Base-by-base conservation (phyloP, 2,888 invertebrate genomes). In the Hermaeophaga mercurialis region DNA sequence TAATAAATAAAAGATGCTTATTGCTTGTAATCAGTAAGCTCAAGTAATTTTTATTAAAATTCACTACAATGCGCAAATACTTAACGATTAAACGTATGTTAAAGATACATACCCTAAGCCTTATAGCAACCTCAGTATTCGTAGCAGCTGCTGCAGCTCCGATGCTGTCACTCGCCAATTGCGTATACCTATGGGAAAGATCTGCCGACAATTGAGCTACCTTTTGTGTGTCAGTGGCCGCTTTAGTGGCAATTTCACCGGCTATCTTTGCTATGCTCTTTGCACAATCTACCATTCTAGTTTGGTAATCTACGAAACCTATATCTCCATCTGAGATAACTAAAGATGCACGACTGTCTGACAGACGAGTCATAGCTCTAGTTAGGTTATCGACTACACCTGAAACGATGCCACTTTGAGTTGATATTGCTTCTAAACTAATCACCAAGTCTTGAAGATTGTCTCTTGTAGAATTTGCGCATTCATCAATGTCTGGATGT, bases 251-350 rank as follows among this genome's bases (percentile, higher is more conserved):
- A 88, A 98, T 96, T 74, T 98, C 97, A 48, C 96, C 94, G 3
- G 96, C 89, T 52, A 94, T 83, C 44, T 91, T 83, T 0, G 95
- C 93, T 62, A 99, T 95, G 77, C 97, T 95, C 79, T 97, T 97
- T 17, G 94, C 90, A 41, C 89, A 86, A 62, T 89, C 90, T 18
- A 98, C 95, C 96, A 99, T 98, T 59, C 95, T 83, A 0, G 97
- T 96, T 80, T 99, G 99, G 75, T 94, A 96, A 80, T 97, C 96
- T 2, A 96, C 97, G 77, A 92, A 98, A 39, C 86, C 86, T 67
- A 58, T 26, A 24, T 86, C 84, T 41, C 82, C 84, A 66, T 84
- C 86, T 0, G 86, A 83, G 1, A 89, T 88, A 56, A 89, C 79
- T 6, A 90, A 79, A 0, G 90, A 90, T 75, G 86, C 86, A 71